A percentile compares a stretch with the other conserved stretches of the same genome.
Evolutionary conservation across 2,797 vertebrate species (phyloP).

Genomic region (Rallus crepitans): DNA sequence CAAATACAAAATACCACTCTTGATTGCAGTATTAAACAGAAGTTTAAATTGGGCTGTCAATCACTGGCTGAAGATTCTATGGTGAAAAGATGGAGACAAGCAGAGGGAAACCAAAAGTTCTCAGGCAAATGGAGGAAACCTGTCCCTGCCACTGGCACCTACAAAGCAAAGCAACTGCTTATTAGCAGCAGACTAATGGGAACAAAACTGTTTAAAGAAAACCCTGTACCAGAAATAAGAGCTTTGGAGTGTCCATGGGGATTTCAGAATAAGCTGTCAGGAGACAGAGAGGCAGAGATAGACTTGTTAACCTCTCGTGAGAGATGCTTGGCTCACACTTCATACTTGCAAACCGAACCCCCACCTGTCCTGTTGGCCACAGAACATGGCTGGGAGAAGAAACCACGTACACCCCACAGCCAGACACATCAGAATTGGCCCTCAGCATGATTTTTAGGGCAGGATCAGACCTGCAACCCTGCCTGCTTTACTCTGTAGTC

Average conservation of each 20-base stretch:
- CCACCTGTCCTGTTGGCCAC: accelerated
- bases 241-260: neutral
- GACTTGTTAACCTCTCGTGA: neutral
- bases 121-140: neutral
- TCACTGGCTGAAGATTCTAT: neutral
- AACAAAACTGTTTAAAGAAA: neutral
- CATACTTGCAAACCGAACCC: neutral
- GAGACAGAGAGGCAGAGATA: neutral
- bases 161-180: neutral
- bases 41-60: neutral
- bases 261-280: neutral
- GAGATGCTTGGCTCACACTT: neutral
- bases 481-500: no score
- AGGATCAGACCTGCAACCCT: neutral
- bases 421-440: neutral
- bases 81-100: neutral
- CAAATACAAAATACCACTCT: neutral
- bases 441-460: neutral
- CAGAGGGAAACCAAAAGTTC: neutral
- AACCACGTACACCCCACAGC: accelerated
- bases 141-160: neutral
- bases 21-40: neutral
- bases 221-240: neutral
- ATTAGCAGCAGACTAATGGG: neutral
- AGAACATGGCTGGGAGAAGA: neutral